A percentile compares a stretch with the other conserved stretches of the same genome.
Conservation (phyloP, 2,888 invertebrate genomes). For the Eulithis testata region DNA sequence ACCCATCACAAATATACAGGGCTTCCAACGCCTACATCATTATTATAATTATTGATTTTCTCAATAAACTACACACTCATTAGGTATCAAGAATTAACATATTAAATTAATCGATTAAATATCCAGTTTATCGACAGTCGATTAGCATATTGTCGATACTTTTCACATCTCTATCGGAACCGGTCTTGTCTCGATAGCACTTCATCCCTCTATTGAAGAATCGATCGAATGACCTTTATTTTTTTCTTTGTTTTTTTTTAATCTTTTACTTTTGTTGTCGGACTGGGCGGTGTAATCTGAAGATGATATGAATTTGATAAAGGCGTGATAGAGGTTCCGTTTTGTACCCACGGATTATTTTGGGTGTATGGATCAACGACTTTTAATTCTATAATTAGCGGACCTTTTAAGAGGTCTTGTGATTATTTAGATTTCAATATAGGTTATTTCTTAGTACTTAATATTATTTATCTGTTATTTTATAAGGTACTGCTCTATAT, state of each 20-base stretch:
- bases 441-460: no score
- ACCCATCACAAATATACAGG: no score
- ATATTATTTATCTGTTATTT: no score
- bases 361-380: conserved; percentile 3
- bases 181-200: conserved; percentile 29
- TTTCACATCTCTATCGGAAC: conserved; percentile 25
- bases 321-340: not conserved
- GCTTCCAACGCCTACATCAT: no score
- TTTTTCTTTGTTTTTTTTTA: conserved; percentile 3
- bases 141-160: conserved; percentile 27
- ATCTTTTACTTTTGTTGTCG: conserved; percentile 22
- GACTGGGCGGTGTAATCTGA: conserved; percentile 13
- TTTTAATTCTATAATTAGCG: not conserved
- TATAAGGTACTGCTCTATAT: no score
- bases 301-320: conserved; percentile 23
- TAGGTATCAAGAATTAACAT: conserved; percentile 1
- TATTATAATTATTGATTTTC: not conserved
- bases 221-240: conserved; percentile 32
- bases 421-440: no score
- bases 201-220: conserved; percentile 27
- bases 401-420: not conserved
- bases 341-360: conserved; percentile 17
- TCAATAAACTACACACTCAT: conserved; percentile 3
- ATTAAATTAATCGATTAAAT: conserved; percentile 15
- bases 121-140: conserved; percentile 28